Base-by-base conservation (phyloP, 2,888 invertebrate genomes). In the Ochropacha duplaris region DNA sequence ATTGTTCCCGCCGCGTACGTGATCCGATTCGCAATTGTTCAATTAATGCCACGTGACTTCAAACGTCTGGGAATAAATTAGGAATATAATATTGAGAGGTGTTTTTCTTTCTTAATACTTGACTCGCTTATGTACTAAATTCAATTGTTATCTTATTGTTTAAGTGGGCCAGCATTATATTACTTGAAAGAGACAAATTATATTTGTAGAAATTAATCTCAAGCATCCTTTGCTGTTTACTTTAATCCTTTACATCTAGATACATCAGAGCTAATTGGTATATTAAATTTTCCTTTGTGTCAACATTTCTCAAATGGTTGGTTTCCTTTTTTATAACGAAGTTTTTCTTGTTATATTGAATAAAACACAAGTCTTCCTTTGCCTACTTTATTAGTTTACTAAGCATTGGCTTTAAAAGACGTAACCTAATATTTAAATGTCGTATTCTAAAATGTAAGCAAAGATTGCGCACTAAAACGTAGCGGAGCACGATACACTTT, bases 361-460 rank as follows among this genome's bases (percentile, higher is more conserved):
- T 1, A 9, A 9, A 31, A 2, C 6, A 12, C 5, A 12, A 6
- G 12, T 12, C 0, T 12, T 31, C 31, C 9, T 49, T 49, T 22
- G 14, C 14, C 39, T 57, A 56, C 55, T 57, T 60, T 66, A 68
- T 72, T 64, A 61, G 63, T 69, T 65, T 64, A 62, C 58, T 57
- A 62, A 26, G 56, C 63, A 60, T 54, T 55, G 65, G 68, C 57
- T 55, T 61, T 64, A 70, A 74, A 75, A 71, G 66, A 68, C 72
- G 57, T 63, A 68, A 65, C 64, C 68, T 65, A 64, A 74, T 75
- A 78, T 77, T 78, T 76, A 78, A 78, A 81, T 73, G 71, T 74
- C 78, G 68, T 71, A 71, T 66, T 81, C 78, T 76, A 75, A 79
- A 81, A 79, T 77, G 77, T 76, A 79, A 81, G 78, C 78, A 72